Evolutionary conservation across 2,797 vertebrate species (phyloP), one percentile per base, ranked within the genome.

Genomic region (Mus spretus): DNA sequence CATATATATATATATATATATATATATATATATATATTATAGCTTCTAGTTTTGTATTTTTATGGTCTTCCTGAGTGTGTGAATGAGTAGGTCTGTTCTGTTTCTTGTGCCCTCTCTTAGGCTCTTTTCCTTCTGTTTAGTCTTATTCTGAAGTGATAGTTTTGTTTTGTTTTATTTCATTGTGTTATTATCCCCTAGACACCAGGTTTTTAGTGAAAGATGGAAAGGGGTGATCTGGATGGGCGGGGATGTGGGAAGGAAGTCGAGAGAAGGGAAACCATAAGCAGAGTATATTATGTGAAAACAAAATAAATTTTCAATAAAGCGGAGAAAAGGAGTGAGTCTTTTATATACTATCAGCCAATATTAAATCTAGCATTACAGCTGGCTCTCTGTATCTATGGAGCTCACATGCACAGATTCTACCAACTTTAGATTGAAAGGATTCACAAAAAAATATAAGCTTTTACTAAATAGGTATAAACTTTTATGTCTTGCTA

Each of bases 301-400:
- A 20, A 24, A 50, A 47, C 47, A 61, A 78, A 78, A 34, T 65
- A 31, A 14, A 53, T 50, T 53, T 53, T 53, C 83, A 85, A n/a
- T 70, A n/a, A 70, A 86, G 34, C 6, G 31, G 17, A 31, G 7
- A 24, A 70, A 50, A 67, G 28, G 19, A 85, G 2, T 50, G 65
- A 65, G 53, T 75, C 72, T 95, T 93, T 81, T 93, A n/a, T 20
- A 93, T 59, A 20, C 59, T 92, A 93, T 26, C 19, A 96, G 92
- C 19, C 19, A 96, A 72, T 61, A 80, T 14, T 79, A 96, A 74
- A 95, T 65, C 34, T 72, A 94, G 86, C 96, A 92, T 67, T 67
- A 28, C 0, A 77, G 37, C 44, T 31, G 24, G 40, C 17, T 55
- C 22, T 94, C 77, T 55, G 2, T 50, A 59, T 80, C 13, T 86